A percentile compares a stretch with the other conserved stretches of the same genome.
These are phyloP conservation scores for Melitaea athalia DNA, from an alignment of 2,888 invertebrate genomes.

Conservation along the genomic window DNA sequence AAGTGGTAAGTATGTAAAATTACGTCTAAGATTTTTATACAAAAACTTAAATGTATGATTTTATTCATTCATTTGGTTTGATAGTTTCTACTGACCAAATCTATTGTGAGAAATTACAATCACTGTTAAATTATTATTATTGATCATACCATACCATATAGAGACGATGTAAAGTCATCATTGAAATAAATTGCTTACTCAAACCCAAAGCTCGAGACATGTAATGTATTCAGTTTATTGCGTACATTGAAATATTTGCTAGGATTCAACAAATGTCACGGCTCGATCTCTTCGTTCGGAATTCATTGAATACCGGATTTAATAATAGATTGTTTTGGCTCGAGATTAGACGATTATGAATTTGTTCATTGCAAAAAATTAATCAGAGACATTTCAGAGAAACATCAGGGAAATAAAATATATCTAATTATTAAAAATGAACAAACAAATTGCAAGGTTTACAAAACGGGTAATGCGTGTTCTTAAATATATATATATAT, in stretches of 20 bases:
- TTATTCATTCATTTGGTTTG: too few species aligned
- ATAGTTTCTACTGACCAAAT: too few species aligned
- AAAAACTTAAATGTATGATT: too few species aligned
- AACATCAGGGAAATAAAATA: too few species aligned
- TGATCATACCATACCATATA: slow-evolving; percentile 27
- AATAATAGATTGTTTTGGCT: neutral
- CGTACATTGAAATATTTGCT: slow-evolving; percentile 50
- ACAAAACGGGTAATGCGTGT: too few species aligned
- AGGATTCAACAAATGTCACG: slow-evolving; percentile 45
- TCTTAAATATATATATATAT: too few species aligned
- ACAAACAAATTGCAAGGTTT: too few species aligned
- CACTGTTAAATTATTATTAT: slow-evolving; percentile 16
- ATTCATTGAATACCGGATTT: neutral
- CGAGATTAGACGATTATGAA: neutral
- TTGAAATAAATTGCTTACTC: slow-evolving; percentile 56
- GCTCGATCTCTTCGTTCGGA: slow-evolving; percentile 18
- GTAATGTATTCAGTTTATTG: slow-evolving; percentile 55
- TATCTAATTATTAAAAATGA: too few species aligned
- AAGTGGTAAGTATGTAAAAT: too few species aligned
- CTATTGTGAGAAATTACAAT: neutral
- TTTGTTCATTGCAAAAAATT: neutral
- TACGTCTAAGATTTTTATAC: too few species aligned
- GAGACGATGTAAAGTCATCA: slow-evolving; percentile 34
- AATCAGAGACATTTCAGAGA: too few species aligned
- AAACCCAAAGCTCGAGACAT: slow-evolving; percentile 41